These are phyloP conservation scores for Chaetophractus vellerosus DNA, from an alignment of 2,797 vertebrate species.

Conservation along the genomic window DNA sequence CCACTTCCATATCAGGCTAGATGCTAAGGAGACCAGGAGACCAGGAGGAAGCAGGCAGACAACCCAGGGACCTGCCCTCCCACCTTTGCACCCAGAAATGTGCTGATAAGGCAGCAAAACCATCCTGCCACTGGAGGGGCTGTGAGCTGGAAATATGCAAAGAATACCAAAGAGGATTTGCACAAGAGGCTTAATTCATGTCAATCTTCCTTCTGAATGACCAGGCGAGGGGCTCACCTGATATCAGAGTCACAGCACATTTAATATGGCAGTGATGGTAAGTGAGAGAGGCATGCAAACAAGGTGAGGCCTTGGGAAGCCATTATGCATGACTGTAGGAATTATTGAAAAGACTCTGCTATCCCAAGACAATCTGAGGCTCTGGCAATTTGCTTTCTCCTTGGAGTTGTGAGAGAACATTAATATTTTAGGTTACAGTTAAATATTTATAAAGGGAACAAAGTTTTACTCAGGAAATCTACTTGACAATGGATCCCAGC, in stretches of 20 bases:
- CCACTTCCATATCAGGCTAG: neutral
- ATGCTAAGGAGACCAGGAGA: neutral
- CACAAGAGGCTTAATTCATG: neutral
- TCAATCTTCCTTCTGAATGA: neutral
- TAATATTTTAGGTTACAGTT: constrained; percentile 63
- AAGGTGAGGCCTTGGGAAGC: neutral
- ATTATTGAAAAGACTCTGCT: neutral
- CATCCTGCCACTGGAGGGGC: neutral
- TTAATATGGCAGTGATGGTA: neutral
- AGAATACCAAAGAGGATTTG: neutral
- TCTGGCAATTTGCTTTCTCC: neutral
- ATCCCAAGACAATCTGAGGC: neutral
- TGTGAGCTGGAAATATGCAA: neutral
- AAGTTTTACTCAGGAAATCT: constrained; percentile 61
- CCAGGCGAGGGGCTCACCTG: neutral
- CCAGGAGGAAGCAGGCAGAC: neutral
- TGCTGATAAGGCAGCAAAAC: neutral
- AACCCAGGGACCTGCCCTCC: neutral
- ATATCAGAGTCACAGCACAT: neutral
- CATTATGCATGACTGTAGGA: neutral
- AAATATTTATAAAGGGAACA: constrained; percentile 63
- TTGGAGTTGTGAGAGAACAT: neutral
- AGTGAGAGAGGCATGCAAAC: too few relatives aligned
- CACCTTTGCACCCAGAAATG: neutral
- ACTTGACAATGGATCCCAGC: neutral